Percentiles rank a stretch among this genome's conserved stretches.
These are phyloP conservation scores for Smithornis capensis DNA, from an alignment of 2,113 vertebrate genomes.

Conservation along the genomic window DNA sequence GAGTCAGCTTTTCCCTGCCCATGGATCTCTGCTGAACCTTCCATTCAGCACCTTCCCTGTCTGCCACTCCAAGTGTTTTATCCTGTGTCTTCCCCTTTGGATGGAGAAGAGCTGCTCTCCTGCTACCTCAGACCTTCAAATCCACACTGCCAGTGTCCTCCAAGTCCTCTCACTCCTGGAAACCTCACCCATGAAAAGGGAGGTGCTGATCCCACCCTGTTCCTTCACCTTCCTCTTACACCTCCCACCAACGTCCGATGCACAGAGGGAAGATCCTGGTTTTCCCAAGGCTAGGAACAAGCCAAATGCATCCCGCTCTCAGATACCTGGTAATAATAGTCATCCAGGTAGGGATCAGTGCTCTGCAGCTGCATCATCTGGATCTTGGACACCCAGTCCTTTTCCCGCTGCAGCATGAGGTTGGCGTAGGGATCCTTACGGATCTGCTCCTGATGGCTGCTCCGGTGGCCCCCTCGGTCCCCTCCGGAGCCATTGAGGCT, in stretches of 20 bases:
- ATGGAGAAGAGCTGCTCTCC: background rate
- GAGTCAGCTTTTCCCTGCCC: background rate
- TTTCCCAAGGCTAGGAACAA: background rate
- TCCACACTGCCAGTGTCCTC: accelerated
- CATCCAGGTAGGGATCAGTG: slow-evolving; percentile 95
- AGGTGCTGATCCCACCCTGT: background rate
- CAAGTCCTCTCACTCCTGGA: background rate
- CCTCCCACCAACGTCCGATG: background rate
- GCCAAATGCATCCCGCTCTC: too few species aligned
- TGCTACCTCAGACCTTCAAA: accelerated
- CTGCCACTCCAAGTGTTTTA: background rate
- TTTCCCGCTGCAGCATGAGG: slow-evolving; percentile 95
- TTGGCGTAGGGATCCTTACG: slow-evolving; percentile 92
- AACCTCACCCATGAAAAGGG: accelerated
- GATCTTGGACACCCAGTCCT: slow-evolving; percentile 97
- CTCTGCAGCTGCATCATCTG: slow-evolving; percentile 99
- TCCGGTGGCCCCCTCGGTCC: slow-evolving; percentile 80
- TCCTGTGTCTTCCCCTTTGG: accelerated
- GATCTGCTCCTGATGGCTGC: slow-evolving; percentile 77
- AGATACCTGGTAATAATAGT: slow-evolving; percentile 92
- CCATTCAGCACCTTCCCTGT: background rate
- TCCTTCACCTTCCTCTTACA: background rate
- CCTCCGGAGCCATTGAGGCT: slow-evolving; percentile 68
- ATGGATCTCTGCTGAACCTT: background rate
- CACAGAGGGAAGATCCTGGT: background rate